Evolutionary conservation across 2,888 invertebrate species (phyloP).

Genomic region (Cinara cedri): DNA sequence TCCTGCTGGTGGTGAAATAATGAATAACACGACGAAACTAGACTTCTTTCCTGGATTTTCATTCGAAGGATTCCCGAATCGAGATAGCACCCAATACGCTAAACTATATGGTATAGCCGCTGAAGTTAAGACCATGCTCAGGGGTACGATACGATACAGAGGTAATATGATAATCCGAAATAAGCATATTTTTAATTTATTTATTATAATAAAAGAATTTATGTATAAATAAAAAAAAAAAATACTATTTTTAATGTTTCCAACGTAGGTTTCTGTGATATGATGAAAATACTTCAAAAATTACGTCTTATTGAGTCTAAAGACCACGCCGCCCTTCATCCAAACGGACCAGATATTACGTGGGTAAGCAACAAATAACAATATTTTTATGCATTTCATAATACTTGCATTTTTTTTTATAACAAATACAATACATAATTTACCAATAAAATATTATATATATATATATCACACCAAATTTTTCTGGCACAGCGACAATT

Average conservation of each 20-base stretch:
- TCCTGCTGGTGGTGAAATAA: slow-evolving; percentile 83
- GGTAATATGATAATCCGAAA: slow-evolving; percentile 63
- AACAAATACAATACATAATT: neutral
- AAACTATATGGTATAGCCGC: slow-evolving; percentile 84
- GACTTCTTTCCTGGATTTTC: slow-evolving; percentile 96
- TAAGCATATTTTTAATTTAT: neutral
- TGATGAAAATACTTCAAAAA: slow-evolving; percentile 83
- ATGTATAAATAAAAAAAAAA: no score
- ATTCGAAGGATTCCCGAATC: slow-evolving; percentile 94
- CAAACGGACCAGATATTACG: slow-evolving; percentile 92
- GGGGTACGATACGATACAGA: slow-evolving; percentile 92
- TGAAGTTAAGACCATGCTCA: slow-evolving; percentile 84
- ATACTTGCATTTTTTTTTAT: neutral
- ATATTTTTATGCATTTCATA: neutral
- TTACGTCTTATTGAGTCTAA: slow-evolving; percentile 86
- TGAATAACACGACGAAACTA: slow-evolving; percentile 79
- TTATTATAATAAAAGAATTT: no score
- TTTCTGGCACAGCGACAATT: slow-evolving; percentile 72
- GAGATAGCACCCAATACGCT: slow-evolving; percentile 90
- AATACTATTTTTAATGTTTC: neutral
- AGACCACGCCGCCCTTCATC: slow-evolving; percentile 88
- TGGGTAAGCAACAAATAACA: slow-evolving; percentile 74
- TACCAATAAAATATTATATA: no score
- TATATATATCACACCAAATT: no score
- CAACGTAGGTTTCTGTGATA: slow-evolving; percentile 79